A percentile compares a stretch with the other conserved stretches of the same genome.
Conservation (phyloP, 2,888 invertebrate genomes). For the Ormyrus labotus region DNA sequence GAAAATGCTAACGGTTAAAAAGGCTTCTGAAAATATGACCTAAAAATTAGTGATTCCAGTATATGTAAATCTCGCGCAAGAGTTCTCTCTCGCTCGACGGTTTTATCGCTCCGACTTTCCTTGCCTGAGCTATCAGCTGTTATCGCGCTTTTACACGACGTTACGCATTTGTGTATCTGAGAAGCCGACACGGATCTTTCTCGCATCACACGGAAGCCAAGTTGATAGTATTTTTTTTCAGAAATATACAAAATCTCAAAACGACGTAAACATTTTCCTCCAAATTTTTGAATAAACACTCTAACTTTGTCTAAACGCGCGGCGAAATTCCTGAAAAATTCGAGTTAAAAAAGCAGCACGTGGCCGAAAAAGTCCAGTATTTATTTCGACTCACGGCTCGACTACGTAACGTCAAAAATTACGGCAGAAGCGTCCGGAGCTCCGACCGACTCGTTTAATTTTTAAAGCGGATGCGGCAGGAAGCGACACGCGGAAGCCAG, state of each 20-base stretch:
- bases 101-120: constrained; percentile 38
- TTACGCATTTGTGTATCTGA: not conserved
- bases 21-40: too few species aligned
- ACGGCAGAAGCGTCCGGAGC: not conserved
- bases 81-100: not conserved
- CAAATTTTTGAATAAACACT: too few species aligned
- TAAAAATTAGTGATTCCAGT: too few species aligned
- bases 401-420: not conserved
- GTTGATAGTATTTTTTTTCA: too few species aligned
- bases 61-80: not conserved
- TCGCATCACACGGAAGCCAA: constrained; percentile 7
- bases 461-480: constrained; percentile 3
- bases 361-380: too few species aligned
- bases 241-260: too few species aligned
- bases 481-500: constrained; percentile 32
- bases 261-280: too few species aligned
- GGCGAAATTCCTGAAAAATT: too few species aligned
- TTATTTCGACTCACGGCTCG: too few species aligned
- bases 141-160: constrained; percentile 32
- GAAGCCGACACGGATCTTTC: constrained; percentile 12
- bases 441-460: not conserved
- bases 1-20: too few species aligned
- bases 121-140: constrained; percentile 42
- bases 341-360: too few species aligned
- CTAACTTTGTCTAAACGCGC: too few species aligned